A percentile compares a stretch with the other conserved stretches of the same genome.
Evolutionary conservation across 2,888 invertebrate species (phyloP).

Genomic region (Rhamphomyia laevipes): DNA sequence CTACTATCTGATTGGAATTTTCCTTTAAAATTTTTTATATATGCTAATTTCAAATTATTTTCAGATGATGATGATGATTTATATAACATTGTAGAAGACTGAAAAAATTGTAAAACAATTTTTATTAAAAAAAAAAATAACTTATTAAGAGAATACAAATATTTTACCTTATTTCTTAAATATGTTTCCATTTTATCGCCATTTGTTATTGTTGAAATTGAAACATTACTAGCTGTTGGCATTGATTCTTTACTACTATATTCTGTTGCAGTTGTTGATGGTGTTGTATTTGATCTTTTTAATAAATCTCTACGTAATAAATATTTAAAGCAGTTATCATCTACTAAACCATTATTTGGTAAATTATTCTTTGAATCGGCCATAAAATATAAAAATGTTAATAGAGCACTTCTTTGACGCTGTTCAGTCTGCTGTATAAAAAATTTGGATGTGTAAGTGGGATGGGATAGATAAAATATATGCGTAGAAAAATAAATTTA

Average conservation of each 20-base stretch:
- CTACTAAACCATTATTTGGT: not conserved
- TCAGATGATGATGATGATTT: conserved; percentile 11
- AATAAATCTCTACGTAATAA: conserved; percentile 18
- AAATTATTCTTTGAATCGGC: conserved; percentile 19
- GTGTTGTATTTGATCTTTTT: conserved; percentile 11
- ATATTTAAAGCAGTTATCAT: conserved; percentile 1
- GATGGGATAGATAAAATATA: too few relatives aligned
- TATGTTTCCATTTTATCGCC: conserved; percentile 1
- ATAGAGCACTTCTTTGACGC: conserved; percentile 47
- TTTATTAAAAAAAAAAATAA: not conserved
- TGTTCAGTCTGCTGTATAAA: conserved; percentile 42
- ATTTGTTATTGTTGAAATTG: conserved; percentile 2
- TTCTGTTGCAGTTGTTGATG: too few relatives aligned
- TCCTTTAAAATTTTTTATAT: conserved; percentile 1
- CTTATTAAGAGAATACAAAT: too few relatives aligned
- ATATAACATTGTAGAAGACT: not conserved
- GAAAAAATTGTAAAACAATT: not conserved
- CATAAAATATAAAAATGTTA: conserved; percentile 39
- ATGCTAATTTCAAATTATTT: conserved; percentile 14
- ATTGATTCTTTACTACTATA: too few relatives aligned
- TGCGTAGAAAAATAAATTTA: not conserved
- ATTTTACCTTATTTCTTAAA: conserved; percentile 8
- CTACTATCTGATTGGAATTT: conserved; percentile 15
- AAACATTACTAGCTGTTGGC: too few relatives aligned
- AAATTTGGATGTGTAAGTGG: not conserved